Evolutionary conservation across 2,888 invertebrate genomes (phyloP), one percentile per base, ranked within the genome.

Genomic region (Synergus umbraculus): DNA sequence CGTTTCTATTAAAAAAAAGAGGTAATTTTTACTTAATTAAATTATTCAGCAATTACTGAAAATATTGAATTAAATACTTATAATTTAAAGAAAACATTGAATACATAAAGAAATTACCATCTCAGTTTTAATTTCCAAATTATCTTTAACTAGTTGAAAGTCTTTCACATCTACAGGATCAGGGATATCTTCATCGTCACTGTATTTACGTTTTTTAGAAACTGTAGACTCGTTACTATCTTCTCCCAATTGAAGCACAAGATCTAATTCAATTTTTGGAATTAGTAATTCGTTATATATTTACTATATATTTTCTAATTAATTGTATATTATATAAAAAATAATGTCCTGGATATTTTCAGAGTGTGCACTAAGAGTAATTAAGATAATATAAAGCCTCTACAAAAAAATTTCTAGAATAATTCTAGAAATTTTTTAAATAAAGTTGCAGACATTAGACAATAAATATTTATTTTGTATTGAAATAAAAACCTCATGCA

Each of bases 61-160:
- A 58, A 58, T 18, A 1, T 58, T 3, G 8, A 58, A 18, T n/a
- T 58, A 58, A 3, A 3, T 58, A 2, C 3, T 9, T 58, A 3
- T 9, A 5, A 58, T 18, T 18, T 2, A 2, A 58, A 15, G 46
- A 64, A 64, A 18, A 67, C n/a, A 58, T 46, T 66, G 8, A 46
- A 67, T 67, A 67, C 22, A 67, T 76, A 18, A 43, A 46, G 18
- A 29, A 46, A 83, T 49, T 93, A 97, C 97, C 92, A 97, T 95
- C 90, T 96, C 96, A 83, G 98, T 96, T 95, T 98, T 98, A 1
- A 98, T 97, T 83, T 99, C 99, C 89, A 98, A 95, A 94, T 99
- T 99, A 92, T 99, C 99, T 91, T 99, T 98, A 88, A 99, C 96
- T 66, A 99, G 94, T 92, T 98, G 99, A 92, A 98, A 98, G 94